Evolutionary conservation across 2,888 invertebrate species (phyloP), one percentile per base, ranked within the genome.

Genomic region (Eueremaeus valkanovi): DNA sequence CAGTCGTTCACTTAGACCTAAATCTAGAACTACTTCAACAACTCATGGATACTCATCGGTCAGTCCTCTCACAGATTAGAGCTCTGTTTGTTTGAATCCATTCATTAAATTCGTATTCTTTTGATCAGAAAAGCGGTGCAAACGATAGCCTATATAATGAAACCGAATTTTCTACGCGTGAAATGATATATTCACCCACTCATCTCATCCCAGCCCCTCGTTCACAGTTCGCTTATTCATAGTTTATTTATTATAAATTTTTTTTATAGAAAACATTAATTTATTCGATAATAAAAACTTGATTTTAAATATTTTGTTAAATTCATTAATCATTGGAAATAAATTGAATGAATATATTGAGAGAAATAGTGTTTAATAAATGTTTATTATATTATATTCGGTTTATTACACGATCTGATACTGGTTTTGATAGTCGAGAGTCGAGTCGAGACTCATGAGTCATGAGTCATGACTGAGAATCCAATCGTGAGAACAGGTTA

Each of bases 151-250:
- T 75, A 11, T 77, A 77, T 45, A 77, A 77, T 51, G 77, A 77
- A 40, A 77, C 77, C 0, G 77, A 77, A 74, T 77, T 77, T 55
- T 77, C 77, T 11, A 76, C 77, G 24, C 73, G 77, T 27, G 76
- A 77, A 74, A 70, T 76, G 36, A 58, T 76, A 29, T 77, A 77
- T 66, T 73, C 76, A 31, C 77, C 77, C 31, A 66, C 73, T 33
- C 77, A 77, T 55, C 29, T 77, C 21, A 66, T 66, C 3, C 66
- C 66, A 2, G 66, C 66, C 21, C 66, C 66, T 2, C 27, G 66
- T 16, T 66, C 66, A 11, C 66, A 66, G 40, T 66, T 66, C 66
- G 33, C 66, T 18, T 66, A 66, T 66, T 66, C 66, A 66, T 66
- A 66, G 66, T 66, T 66, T 36, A 36, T 66, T 66, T 36, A 33